Conservation (phyloP, 1,140 invertebrate species). For the Lepidostoma basale region DNA sequence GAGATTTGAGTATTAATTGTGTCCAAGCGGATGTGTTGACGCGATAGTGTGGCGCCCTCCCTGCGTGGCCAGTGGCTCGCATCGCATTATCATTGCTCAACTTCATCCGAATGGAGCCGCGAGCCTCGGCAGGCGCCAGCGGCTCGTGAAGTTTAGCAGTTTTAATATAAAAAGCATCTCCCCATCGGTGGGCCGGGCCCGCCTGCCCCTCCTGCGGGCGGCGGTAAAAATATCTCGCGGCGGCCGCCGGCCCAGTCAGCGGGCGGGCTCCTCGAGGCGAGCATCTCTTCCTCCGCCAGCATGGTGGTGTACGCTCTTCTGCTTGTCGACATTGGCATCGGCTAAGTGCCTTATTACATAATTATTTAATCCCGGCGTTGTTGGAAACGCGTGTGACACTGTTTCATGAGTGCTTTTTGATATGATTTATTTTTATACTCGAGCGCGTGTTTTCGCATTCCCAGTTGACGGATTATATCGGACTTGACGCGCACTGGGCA, state of each 20-base stretch:
- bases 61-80: too few relatives aligned
- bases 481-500: constrained; percentile 7
- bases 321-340: background rate
- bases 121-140: background rate
- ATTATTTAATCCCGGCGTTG: background rate
- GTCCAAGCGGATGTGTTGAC: too few relatives aligned
- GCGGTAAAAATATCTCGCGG: constrained; percentile 6
- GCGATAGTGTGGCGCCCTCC: too few relatives aligned
- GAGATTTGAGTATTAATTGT: too few relatives aligned
- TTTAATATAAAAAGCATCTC: background rate
- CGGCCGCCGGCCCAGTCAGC: constrained; percentile 12
- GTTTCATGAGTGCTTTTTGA: constrained; percentile 19
- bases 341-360: constrained; percentile 5
- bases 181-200: background rate
- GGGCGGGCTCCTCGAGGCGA: background rate
- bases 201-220: background rate
- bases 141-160: background rate
- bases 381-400: constrained; percentile 9
- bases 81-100: background rate
- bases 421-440: constrained; percentile 14
- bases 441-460: background rate
- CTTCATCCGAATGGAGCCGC: background rate
- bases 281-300: background rate
- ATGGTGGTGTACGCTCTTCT: background rate
- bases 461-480: constrained; percentile 13